These are phyloP conservation scores for Periplaneta americana DNA, from an alignment of 1,140 invertebrate species.

Conservation along the genomic window DNA sequence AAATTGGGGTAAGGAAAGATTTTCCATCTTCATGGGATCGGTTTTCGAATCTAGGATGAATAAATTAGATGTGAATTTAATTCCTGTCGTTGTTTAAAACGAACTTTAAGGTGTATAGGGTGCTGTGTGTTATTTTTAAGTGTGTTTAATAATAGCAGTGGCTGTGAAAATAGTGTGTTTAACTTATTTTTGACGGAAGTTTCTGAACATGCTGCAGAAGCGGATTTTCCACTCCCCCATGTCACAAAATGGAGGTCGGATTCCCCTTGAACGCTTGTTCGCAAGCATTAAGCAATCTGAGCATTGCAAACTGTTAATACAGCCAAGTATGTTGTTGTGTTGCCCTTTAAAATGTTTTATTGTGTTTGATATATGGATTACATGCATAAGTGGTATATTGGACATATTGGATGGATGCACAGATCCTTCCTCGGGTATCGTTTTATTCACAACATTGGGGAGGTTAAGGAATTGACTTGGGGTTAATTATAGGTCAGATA, in stretches of 20 bases:
- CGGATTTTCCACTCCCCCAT: constrained; percentile 47
- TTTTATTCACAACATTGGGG: not conserved
- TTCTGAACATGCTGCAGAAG: constrained; percentile 40
- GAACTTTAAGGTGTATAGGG: no score
- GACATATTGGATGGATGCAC: not conserved
- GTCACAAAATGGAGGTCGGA: constrained; percentile 49
- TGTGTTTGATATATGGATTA: not conserved
- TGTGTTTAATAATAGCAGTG: not conserved
- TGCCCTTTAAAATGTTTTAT: not conserved
- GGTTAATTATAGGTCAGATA: not conserved
- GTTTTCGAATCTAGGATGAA: constrained; percentile 20
- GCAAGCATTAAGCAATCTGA: not conserved
- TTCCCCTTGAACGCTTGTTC: constrained; percentile 10
- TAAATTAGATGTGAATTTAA: constrained; percentile 14
- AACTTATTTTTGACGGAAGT: constrained; percentile 37
- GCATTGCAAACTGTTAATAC: not conserved
- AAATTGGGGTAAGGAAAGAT: constrained; percentile 21
- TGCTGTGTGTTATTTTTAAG: not conserved
- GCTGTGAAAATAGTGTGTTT: not conserved
- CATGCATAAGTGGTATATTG: not conserved
- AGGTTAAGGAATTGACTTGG: not conserved
- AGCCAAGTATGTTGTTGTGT: not conserved
- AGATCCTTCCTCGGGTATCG: not conserved
- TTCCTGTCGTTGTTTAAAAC: constrained; percentile 3
- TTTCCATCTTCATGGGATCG: constrained; percentile 20